Evolutionary conservation across 2,113 vertebrate species (phyloP).

Genomic region (Actenoides lindsayi): DNA sequence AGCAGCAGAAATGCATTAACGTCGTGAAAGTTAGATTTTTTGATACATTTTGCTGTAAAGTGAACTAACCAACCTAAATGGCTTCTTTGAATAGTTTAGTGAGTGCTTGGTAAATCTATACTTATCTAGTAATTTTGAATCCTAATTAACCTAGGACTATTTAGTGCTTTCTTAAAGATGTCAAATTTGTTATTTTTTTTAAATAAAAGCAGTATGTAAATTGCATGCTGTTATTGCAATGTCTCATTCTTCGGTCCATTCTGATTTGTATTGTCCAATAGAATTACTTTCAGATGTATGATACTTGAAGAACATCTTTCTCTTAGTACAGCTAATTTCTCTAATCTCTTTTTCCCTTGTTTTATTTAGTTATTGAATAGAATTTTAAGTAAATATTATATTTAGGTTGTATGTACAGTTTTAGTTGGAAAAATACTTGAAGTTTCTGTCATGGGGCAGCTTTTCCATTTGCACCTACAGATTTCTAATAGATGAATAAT

Average conservation of each 20-base stretch:
- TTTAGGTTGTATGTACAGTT: background rate
- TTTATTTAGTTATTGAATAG: background rate
- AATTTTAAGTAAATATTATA: background rate
- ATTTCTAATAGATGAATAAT: background rate
- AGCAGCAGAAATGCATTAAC: background rate
- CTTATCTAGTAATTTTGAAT: background rate
- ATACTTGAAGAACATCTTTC: background rate
- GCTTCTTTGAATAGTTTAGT: background rate
- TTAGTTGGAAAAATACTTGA: background rate
- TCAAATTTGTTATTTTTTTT: background rate
- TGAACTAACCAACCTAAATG: background rate
- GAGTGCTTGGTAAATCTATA: background rate
- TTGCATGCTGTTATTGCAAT: background rate
- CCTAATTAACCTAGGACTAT: background rate
- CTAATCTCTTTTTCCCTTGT: background rate
- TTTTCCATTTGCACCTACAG: background rate
- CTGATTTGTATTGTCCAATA: background rate
- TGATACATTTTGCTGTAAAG: background rate
- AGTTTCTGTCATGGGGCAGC: background rate
- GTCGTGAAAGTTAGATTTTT: background rate
- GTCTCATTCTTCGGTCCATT: background rate
- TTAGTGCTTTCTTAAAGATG: background rate
- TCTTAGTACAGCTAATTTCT: background rate
- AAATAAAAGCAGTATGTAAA: background rate
- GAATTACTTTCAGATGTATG: background rate